Conservation (phyloP, 2,888 invertebrate genomes). For the Tuberolachnus salignus region DNA sequence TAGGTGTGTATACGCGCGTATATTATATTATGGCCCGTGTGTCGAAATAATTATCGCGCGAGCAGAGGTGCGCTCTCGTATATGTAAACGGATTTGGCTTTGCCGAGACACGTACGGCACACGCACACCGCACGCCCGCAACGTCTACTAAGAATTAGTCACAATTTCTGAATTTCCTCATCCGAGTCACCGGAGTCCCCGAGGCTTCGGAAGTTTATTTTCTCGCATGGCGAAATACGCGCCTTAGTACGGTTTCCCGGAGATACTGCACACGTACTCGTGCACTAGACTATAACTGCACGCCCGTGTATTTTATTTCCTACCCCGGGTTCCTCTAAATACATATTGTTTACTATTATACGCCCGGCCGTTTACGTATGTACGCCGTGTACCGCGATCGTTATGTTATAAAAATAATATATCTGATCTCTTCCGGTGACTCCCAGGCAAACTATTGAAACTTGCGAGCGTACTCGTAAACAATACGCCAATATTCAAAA, state of each 20-base stretch:
- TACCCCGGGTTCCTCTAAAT: not conserved
- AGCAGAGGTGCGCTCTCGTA: slow-evolving; percentile 6
- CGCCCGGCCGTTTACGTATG: not conserved
- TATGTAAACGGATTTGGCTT: slow-evolving; percentile 47
- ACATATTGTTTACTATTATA: not conserved
- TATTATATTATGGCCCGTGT: slow-evolving; percentile 1
- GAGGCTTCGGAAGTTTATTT: slow-evolving; percentile 29
- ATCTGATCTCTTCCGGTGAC: too few species aligned
- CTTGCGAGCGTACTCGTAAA: too few species aligned
- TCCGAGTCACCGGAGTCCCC: not conserved
- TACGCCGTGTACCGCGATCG: too few species aligned
- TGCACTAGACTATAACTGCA: not conserved
- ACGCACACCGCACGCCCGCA: not conserved
- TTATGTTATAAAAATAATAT: too few species aligned
- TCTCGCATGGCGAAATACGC: slow-evolving; percentile 22
- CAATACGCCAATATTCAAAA: too few species aligned
- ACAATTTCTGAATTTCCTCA: not conserved
- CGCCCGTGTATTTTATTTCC: not conserved
- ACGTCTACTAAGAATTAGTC: slow-evolving; percentile 34
- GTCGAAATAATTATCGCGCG: slow-evolving; percentile 49
- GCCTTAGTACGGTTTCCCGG: not conserved
- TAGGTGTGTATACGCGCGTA: not conserved
- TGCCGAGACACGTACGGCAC: slow-evolving; percentile 18
- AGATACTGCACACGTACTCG: not conserved
- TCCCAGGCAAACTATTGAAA: too few species aligned